Conservation (phyloP, 1,140 invertebrate genomes). For the Tetramorium parvispinum region DNA sequence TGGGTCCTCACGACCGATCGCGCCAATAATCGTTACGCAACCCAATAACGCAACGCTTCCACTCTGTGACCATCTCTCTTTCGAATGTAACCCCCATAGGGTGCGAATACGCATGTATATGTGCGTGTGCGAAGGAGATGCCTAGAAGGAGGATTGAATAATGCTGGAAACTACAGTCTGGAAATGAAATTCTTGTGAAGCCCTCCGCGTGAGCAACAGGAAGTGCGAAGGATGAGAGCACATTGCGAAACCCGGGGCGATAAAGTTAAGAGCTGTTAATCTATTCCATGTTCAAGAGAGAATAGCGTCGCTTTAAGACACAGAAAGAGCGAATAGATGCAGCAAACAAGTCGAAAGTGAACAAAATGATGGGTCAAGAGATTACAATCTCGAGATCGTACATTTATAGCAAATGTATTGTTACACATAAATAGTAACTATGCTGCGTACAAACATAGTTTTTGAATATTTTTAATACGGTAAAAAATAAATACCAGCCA, state of each 20-base stretch:
- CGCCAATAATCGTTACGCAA: conserved; percentile 60
- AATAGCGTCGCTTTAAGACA: neutral
- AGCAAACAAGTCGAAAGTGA: conserved; percentile 12
- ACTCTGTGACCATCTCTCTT: conserved; percentile 19
- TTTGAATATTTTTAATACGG: neutral
- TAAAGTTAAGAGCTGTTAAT: conserved; percentile 76
- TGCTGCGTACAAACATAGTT: neutral
- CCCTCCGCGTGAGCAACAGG: conserved; percentile 26
- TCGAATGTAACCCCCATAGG: conserved; percentile 4
- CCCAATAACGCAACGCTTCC: conserved; percentile 35
- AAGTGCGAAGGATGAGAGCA: neutral
- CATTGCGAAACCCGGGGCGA: conserved; percentile 36
- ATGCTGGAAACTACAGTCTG: conserved; percentile 41
- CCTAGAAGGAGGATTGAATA: conserved; percentile 31
- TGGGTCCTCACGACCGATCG: conserved; percentile 45
- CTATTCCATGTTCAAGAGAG: conserved; percentile 38
- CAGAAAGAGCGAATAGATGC: neutral
- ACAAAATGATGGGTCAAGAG: neutral
- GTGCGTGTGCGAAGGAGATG: neutral
- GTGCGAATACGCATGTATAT: neutral
- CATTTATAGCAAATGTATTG: neutral
- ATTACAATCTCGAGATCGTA: conserved; percentile 6
- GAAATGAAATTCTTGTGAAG: conserved; percentile 49
- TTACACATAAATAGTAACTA: neutral
- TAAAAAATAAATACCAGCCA: neutral